phyloP scores from a whole-genome alignment of 1,140 invertebrate genomes.

The Frieseomelitta varia region DNA sequence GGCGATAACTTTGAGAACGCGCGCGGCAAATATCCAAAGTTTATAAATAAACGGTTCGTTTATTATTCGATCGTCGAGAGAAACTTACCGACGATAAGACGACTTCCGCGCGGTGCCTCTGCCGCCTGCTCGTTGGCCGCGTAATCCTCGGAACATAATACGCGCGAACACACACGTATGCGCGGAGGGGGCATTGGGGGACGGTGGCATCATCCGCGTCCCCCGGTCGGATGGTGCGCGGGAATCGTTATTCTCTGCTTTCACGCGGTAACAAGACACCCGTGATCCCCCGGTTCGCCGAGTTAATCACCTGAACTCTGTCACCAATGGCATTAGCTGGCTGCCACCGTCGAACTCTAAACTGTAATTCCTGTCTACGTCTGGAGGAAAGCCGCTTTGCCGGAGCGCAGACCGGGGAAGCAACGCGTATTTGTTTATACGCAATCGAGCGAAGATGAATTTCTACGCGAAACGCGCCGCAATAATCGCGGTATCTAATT shows the following conservation, averaged over 20 bases:
- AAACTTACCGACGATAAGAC: not conserved
- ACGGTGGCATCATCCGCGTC: conserved; percentile 3
- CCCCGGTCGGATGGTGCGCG: conserved; percentile 12
- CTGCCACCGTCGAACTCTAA: conserved; percentile 30
- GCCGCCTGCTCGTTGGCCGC: too few species aligned
- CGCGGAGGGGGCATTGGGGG: too few species aligned
- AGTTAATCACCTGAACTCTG: conserved; percentile 46
- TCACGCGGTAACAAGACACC: conserved; percentile 43
- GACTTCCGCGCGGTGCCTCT: not conserved
- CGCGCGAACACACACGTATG: not conserved
- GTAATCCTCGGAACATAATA: conserved; percentile 22
- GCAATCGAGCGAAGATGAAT: conserved; percentile 38
- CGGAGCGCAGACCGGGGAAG: too few species aligned
- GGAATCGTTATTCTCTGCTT: conserved; percentile 37
- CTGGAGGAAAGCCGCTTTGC: conserved; percentile 42
- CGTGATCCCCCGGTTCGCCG: conserved; percentile 28
- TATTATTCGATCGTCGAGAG: not conserved
- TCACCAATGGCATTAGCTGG: conserved; percentile 32
- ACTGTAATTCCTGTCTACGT: conserved; percentile 34
- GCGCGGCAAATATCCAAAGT: too few species aligned
- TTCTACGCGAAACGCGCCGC: conserved; percentile 3
- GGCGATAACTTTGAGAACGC: not conserved
- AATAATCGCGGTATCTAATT: conserved; percentile 40
- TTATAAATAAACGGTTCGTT: not conserved
- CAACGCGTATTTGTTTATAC: conserved; percentile 27